Conservation (phyloP, 2,797 vertebrate genomes). For the Pachyuromys duprasi region DNA sequence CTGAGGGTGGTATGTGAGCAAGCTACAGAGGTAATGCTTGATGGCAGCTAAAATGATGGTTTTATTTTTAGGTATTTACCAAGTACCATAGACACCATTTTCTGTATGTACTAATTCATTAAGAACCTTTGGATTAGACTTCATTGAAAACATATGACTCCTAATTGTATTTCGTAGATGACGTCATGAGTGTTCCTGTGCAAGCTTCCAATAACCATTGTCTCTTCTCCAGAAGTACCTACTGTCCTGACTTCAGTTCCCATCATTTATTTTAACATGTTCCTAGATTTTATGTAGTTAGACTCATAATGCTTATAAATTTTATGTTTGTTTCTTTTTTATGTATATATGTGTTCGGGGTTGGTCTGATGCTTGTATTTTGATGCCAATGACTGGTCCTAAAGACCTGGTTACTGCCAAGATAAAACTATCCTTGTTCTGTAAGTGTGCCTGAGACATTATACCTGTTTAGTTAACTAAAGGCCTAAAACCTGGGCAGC, state of each 20-base stretch:
- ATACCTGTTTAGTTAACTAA: too few species aligned
- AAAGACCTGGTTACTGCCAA: too few species aligned
- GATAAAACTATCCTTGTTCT: too few species aligned
- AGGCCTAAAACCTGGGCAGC: too few species aligned
- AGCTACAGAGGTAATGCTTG: background rate
- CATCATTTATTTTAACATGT: background rate
- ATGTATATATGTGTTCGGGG: background rate
- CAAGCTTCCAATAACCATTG: background rate
- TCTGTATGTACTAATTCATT: background rate
- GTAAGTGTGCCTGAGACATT: too few species aligned
- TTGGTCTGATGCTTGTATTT: too few species aligned
- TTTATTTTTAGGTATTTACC: background rate
- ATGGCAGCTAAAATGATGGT: background rate
- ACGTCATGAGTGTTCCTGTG: background rate
- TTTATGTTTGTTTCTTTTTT: background rate
- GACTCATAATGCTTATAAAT: background rate
- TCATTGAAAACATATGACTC: background rate
- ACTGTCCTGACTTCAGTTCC: background rate
- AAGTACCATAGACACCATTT: background rate
- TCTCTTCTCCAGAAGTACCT: background rate
- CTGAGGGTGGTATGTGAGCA: background rate
- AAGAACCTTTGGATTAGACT: background rate
- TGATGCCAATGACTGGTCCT: too few species aligned
- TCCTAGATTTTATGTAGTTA: background rate
- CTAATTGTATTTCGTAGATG: background rate